Conservation (phyloP, 2,113 vertebrate genomes). For the Sinocyclocheilus rhinocerous region DNA sequence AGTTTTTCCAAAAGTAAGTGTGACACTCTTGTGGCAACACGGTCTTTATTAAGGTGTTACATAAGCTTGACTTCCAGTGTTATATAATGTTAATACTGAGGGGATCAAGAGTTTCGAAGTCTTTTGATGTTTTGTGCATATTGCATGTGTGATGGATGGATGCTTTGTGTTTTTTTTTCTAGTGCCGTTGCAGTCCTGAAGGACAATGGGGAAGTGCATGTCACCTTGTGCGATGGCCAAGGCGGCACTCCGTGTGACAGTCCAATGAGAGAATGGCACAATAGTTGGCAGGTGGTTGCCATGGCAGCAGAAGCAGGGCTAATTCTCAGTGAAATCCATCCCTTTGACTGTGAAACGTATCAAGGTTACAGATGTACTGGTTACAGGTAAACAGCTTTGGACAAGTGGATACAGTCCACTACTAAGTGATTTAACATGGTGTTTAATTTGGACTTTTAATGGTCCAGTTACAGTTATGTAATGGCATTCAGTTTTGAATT, state of each 20-base stretch:
- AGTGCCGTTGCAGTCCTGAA: slow-evolving; percentile 85
- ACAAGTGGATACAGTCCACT: background rate
- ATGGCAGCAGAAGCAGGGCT: slow-evolving; percentile 89
- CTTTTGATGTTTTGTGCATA: background rate
- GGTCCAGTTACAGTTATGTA: background rate
- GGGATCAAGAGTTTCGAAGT: background rate
- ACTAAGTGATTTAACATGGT: background rate
- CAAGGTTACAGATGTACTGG: slow-evolving; percentile 87
- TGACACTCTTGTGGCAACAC: background rate
- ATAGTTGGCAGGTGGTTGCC: slow-evolving; percentile 94
- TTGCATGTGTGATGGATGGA: background rate
- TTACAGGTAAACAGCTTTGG: slow-evolving; percentile 83
- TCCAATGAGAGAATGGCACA: slow-evolving; percentile 90
- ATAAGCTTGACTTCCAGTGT: slow-evolving; percentile 18
- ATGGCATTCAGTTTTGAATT: background rate
- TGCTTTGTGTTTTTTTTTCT: slow-evolving; percentile 18
- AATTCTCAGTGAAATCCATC: slow-evolving; percentile 79
- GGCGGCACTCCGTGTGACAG: slow-evolving; percentile 90
- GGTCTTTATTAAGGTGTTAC: slow-evolving; percentile 12
- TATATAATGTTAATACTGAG: slow-evolving; percentile 19
- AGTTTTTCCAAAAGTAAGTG: slow-evolving; percentile 87
- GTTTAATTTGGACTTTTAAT: slow-evolving; percentile 4
- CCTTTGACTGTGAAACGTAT: slow-evolving; percentile 77
- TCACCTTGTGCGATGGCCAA: slow-evolving; percentile 91
- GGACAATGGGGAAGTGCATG: slow-evolving; percentile 83